A percentile compares a stretch with the other conserved stretches of the same genome.
These are phyloP conservation scores for Montipora efflorescens DNA, from an alignment of 64 coral and sea anemone genomes.

Conservation along the genomic window DNA sequence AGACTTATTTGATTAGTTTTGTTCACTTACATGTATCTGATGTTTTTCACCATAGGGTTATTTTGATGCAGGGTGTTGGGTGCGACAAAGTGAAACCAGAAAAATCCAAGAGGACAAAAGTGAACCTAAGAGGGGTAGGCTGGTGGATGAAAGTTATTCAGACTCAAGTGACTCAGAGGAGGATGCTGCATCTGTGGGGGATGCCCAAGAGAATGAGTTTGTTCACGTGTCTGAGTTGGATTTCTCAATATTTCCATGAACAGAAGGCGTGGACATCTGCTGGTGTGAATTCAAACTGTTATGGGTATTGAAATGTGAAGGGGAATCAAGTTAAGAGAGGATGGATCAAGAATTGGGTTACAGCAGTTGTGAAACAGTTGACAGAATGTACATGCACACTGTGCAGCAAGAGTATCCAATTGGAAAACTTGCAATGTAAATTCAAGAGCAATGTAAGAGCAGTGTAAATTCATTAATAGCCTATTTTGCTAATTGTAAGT, in stretches of 20 bases:
- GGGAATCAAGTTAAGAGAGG: not conserved
- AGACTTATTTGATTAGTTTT: too few relatives aligned
- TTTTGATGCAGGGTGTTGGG: slow-evolving; percentile 76
- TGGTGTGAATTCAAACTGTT: not conserved
- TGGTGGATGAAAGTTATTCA: slow-evolving; percentile 53
- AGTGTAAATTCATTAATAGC: too few relatives aligned
- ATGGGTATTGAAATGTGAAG: not conserved
- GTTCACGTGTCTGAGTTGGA: slow-evolving; percentile 61
- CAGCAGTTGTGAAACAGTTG: too few relatives aligned
- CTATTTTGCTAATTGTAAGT: too few relatives aligned
- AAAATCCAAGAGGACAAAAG: slow-evolving; percentile 12
- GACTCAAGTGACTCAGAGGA: slow-evolving; percentile 73
- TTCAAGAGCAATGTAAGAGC: too few relatives aligned
- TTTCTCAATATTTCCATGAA: slow-evolving; percentile 72
- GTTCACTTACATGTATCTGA: not conserved
- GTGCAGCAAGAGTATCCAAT: too few relatives aligned
- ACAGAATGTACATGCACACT: too few relatives aligned
- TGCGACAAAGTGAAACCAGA: slow-evolving; percentile 47
- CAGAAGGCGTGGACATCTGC: not conserved
- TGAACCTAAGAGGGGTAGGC: slow-evolving; percentile 8
- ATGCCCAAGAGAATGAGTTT: slow-evolving; percentile 40
- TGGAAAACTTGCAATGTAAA: too few relatives aligned
- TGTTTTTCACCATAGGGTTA: slow-evolving; percentile 43
- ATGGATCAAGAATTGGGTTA: too few relatives aligned
- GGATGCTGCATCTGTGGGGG: not conserved